phyloP scores from a whole-genome alignment of 2,888 invertebrate species.

The Sesia bembeciformis region DNA sequence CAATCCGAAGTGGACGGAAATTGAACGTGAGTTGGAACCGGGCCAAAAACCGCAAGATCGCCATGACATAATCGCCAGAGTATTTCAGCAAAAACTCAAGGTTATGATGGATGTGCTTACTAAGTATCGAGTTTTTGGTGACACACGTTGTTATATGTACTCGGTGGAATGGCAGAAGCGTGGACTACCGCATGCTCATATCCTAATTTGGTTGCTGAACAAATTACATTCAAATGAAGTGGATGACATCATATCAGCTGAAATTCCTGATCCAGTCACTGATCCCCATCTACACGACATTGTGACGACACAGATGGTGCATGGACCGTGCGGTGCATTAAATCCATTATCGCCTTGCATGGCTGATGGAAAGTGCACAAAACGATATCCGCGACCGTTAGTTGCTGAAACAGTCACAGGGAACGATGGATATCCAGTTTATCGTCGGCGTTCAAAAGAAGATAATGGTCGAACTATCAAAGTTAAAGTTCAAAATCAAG shows the following conservation, averaged over 20 bases:
- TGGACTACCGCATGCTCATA: slow-evolving; percentile 10
- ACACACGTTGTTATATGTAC: slow-evolving; percentile 10
- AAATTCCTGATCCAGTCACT: slow-evolving; percentile 12
- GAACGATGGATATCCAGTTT: too few species aligned
- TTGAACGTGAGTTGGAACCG: slow-evolving; percentile 6
- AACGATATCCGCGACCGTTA: slow-evolving; percentile 15
- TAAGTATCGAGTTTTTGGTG: slow-evolving; percentile 9
- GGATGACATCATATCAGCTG: slow-evolving; percentile 13
- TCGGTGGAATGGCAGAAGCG: slow-evolving; percentile 1
- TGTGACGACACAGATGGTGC: slow-evolving; percentile 37
- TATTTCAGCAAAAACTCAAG: slow-evolving; percentile 11
- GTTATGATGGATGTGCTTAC: slow-evolving; percentile 1
- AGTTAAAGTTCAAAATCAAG: slow-evolving; percentile 12
- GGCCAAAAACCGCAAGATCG: slow-evolving; percentile 10
- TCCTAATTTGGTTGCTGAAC: slow-evolving; percentile 21
- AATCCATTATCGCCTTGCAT: slow-evolving; percentile 38
- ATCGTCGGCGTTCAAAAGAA: slow-evolving; percentile 14
- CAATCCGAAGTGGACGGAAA: slow-evolving; percentile 5
- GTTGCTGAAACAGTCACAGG: slow-evolving; percentile 16
- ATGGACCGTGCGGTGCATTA: slow-evolving; percentile 41
- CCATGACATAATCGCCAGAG: slow-evolving; percentile 12
- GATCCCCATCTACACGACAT: slow-evolving; percentile 17
- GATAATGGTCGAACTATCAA: slow-evolving; percentile 13
- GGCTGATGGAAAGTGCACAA: slow-evolving; percentile 27
- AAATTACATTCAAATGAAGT: slow-evolving; percentile 17